Conservation (phyloP, 2,113 vertebrate species). For the Atherinomorus stipes region DNA sequence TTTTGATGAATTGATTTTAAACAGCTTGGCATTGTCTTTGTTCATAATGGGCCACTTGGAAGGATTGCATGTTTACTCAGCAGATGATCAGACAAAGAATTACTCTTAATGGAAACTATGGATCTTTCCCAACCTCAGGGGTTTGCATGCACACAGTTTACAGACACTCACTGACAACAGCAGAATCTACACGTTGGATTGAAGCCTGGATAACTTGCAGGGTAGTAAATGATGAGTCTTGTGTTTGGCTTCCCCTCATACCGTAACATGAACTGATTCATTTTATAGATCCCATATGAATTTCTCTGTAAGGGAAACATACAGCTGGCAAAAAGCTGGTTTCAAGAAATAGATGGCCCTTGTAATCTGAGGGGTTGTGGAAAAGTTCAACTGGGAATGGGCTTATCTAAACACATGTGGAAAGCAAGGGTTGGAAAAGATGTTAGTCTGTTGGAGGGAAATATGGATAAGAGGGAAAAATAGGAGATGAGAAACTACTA, state of each 20-base stretch:
- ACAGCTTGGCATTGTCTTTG: constrained; percentile 62
- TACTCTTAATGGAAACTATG: constrained; percentile 79
- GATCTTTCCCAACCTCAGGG: constrained; percentile 72
- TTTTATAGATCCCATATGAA: not conserved
- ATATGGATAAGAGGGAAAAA: no score
- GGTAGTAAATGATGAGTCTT: constrained; percentile 27
- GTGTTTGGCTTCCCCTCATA: constrained; percentile 9
- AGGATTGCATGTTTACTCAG: constrained; percentile 77
- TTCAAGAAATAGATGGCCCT: no score
- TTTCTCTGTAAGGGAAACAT: not conserved
- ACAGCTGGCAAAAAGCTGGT: no score
- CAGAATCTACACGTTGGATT: constrained; percentile 56
- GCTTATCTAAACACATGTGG: no score
- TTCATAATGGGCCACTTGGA: constrained; percentile 73
- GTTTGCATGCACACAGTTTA: constrained; percentile 45
- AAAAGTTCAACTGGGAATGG: no score
- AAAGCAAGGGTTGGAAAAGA: no score
- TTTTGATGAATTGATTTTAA: constrained; percentile 73
- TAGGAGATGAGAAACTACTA: no score
- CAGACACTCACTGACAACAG: constrained; percentile 62
- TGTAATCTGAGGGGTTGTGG: no score
- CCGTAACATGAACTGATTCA: not conserved
- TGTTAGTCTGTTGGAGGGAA: no score
- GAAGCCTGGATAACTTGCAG: constrained; percentile 29
- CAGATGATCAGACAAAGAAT: constrained; percentile 73